Conservation (phyloP, 2,888 invertebrate genomes). For the Agrotis segetum region DNA sequence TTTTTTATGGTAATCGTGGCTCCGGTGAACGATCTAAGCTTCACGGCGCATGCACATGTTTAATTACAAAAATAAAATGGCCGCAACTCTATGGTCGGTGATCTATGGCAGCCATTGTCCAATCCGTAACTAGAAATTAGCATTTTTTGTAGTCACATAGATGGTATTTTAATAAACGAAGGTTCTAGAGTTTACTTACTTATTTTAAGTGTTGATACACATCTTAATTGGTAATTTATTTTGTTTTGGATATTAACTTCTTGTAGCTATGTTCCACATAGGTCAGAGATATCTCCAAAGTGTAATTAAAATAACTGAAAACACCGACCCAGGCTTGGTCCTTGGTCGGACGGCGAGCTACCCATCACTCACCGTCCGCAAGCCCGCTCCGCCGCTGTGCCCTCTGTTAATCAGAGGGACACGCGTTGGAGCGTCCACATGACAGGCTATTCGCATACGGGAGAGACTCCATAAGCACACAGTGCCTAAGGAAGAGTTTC, state of each 20-base stretch:
- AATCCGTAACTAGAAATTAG: conserved; percentile 67
- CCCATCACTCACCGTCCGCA: no score
- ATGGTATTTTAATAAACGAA: conserved; percentile 62
- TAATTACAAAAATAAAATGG: conserved; percentile 79
- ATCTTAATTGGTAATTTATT: conserved; percentile 35
- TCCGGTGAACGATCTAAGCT: conserved; percentile 71
- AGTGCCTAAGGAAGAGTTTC: no score
- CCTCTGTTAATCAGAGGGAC: no score
- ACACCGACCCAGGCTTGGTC: no score
- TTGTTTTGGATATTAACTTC: background rate
- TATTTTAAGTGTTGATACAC: conserved; percentile 20
- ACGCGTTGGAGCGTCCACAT: no score
- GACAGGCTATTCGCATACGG: no score
- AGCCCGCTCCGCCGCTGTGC: no score
- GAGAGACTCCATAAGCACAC: no score
- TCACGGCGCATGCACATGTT: conserved; percentile 81
- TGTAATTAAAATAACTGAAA: background rate
- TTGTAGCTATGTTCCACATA: background rate
- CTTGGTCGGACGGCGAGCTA: no score
- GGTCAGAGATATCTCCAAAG: background rate
- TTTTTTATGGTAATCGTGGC: conserved; percentile 65
- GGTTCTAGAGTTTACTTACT: conserved; percentile 19
- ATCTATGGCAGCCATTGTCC: conserved; percentile 75
- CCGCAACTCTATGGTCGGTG: conserved; percentile 66
- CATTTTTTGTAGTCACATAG: conserved; percentile 60